Percentiles rank a stretch among this genome's conserved stretches.
Evolutionary conservation across 2,113 vertebrate genomes (phyloP).

Genomic region (Zeus faber): DNA sequence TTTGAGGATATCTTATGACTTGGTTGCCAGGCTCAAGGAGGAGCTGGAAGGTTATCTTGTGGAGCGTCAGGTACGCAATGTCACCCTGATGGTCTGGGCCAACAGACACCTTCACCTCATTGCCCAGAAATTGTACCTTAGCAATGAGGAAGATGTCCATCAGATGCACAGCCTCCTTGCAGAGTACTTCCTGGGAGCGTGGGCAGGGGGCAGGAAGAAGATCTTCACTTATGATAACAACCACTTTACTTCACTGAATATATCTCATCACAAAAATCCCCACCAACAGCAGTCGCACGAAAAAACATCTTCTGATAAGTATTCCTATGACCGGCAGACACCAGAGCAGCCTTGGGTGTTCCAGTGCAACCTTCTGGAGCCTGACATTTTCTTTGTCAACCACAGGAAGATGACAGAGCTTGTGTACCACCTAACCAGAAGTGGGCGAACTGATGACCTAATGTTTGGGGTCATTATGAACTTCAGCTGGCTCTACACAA

Average conservation of each 20-base stretch:
- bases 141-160: conserved; percentile 85
- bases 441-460: conserved; percentile 91
- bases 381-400: conserved; percentile 97
- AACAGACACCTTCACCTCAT: conserved; percentile 96
- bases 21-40: conserved; percentile 91
- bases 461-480: conserved; percentile 97
- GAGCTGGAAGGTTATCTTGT: conserved; percentile 93
- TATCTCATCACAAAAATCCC: conserved; percentile 80
- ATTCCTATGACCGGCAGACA: conserved; percentile 91
- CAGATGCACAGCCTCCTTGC: conserved; percentile 96
- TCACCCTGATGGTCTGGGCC: conserved; percentile 94
- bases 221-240: conserved; percentile 84
- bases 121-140: conserved; percentile 94
- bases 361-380: conserved; percentile 94
- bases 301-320: conserved; percentile 84
- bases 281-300: conserved; percentile 79
- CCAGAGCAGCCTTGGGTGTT: conserved; percentile 98
- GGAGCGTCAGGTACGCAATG: conserved; percentile 91
- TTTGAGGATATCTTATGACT: conserved; percentile 87
- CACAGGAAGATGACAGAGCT: conserved; percentile 98
- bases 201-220: conserved; percentile 94
- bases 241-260: conserved; percentile 83
- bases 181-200: conserved; percentile 95
- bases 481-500: conserved; percentile 98
- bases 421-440: conserved; percentile 88